Evolutionary conservation across 1,140 invertebrate species (phyloP).

Genomic region (Drosophila nigrodunni): DNA sequence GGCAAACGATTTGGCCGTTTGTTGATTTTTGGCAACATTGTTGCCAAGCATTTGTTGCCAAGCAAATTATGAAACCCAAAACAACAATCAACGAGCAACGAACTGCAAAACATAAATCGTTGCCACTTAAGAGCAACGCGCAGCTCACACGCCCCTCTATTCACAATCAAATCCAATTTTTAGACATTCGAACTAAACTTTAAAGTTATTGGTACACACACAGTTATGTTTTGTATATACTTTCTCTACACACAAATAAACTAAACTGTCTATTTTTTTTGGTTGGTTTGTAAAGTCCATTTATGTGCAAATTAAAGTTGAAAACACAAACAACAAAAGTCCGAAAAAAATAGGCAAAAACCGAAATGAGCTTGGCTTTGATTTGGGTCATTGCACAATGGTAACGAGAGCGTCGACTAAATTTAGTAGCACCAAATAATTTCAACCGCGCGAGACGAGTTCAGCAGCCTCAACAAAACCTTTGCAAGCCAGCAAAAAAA

Average conservation of each 20-base stretch:
- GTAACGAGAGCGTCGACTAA: conserved; percentile 71
- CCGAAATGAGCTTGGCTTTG: conserved; percentile 67
- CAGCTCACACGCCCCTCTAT: conserved; percentile 32
- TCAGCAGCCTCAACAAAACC: conserved; percentile 32
- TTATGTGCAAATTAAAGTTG: conserved; percentile 70
- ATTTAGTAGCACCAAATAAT: conserved; percentile 63
- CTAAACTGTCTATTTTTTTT: conserved; percentile 28
- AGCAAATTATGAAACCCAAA: conserved; percentile 62
- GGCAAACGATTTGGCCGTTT: conserved; percentile 26
- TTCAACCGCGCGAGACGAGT: conserved; percentile 27
- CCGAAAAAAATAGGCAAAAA: conserved; percentile 36
- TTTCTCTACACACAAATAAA: conserved; percentile 59
- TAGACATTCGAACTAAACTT: conserved; percentile 32
- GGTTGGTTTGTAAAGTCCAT: conserved; percentile 37
- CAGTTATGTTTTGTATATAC: conserved; percentile 32
- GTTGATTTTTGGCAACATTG: conserved; percentile 50
- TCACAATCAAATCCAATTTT: conserved; percentile 38
- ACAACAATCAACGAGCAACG: conserved; percentile 1
- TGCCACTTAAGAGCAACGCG: neutral
- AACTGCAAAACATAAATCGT: conserved; percentile 15
- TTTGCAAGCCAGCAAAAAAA: neutral
- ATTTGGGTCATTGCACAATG: conserved; percentile 84
- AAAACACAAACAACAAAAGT: conserved; percentile 17
- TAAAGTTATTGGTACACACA: conserved; percentile 20
- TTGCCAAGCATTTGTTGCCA: conserved; percentile 60